Evolutionary conservation across 2,888 invertebrate species (phyloP), one percentile per base, ranked within the genome.

Genomic region (Gisinianus flammeolus): DNA sequence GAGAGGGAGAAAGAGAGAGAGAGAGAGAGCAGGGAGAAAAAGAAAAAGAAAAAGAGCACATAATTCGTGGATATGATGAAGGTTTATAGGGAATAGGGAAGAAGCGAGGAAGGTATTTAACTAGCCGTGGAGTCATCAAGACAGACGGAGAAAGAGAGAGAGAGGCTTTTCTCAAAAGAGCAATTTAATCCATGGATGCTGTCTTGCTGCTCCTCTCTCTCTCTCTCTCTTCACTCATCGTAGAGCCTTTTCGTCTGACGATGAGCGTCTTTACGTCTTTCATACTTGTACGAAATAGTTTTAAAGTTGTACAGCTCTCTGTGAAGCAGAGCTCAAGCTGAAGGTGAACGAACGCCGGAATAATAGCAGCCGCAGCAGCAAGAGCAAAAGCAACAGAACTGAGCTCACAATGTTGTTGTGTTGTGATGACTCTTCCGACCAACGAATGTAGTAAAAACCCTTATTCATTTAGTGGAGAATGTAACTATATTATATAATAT

Each of bases 141-240:
- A 28, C 64, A 19, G 24, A 24, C 19, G 69, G 26, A 10, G 28
- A 54, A 35, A 66, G 74, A 62, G 66, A 58, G 52, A 66, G 35
- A 74, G 44, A 58, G 28, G 54, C 33, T 73, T 73, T 73, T 62
- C 73, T 62, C 62, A 62, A 73, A 73, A 73, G 73, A 73, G 62
- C 73, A 73, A 62, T 73, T 73, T 62, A 73, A 73, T 73, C 73
- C 73, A 73, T 73, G 62, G 64, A 35, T 73, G 35, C 44, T 68
- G 35, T 30, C 33, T 62, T 28, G 44, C 33, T 44, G 10, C 22
- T 52, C 44, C 69, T 44, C 44, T 33, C 69, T 69, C 69, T 69
- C 52, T 67, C 44, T 35, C 69, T 69, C 69, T 44, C 10, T 69
- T 33, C 69, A 35, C 44, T 24, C 26, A 19, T 8, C 24, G 52